Evolutionary conservation across 2,888 invertebrate species (phyloP).

Genomic region (Cataglyphis rosenhaueri): DNA sequence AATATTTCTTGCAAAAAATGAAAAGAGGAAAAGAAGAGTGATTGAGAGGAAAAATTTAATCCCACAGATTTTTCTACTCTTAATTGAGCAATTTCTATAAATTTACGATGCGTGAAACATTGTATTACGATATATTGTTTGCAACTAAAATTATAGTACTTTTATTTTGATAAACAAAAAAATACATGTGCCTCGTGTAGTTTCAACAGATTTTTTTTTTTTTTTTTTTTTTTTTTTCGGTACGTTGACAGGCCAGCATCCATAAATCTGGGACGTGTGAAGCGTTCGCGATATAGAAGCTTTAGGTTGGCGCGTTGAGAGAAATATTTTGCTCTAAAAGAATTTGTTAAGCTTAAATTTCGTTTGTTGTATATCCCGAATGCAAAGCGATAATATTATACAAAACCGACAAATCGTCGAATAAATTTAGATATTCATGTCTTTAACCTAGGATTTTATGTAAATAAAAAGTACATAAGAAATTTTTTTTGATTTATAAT

Average conservation of each 20-base stretch:
- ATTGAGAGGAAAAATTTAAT: neutral
- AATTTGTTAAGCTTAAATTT: constrained; percentile 38
- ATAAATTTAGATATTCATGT: neutral
- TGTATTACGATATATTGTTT: constrained; percentile 8
- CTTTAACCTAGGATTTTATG: neutral
- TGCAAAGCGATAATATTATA: neutral
- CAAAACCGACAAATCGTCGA: neutral
- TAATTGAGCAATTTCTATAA: neutral
- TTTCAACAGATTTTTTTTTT: neutral
- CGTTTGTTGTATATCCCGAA: neutral
- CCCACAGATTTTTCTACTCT: neutral
- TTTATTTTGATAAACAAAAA: constrained; percentile 21
- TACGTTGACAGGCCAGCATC: constrained; percentile 6
- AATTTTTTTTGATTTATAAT: neutral
- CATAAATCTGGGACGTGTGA: constrained; percentile 45
- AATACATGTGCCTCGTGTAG: constrained; percentile 12
- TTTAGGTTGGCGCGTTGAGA: constrained; percentile 13
- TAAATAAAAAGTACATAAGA: neutral
- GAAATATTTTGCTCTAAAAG: constrained; percentile 25
- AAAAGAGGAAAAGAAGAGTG: neutral
- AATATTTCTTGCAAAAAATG: neutral
- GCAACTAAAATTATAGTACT: neutral
- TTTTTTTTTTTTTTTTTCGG: constrained; percentile 7
- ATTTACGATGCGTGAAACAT: constrained; percentile 8
- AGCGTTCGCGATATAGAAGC: constrained; percentile 6